phyloP scores from a whole-genome alignment of 2,888 invertebrate genomes.

The Busseola fusca region DNA sequence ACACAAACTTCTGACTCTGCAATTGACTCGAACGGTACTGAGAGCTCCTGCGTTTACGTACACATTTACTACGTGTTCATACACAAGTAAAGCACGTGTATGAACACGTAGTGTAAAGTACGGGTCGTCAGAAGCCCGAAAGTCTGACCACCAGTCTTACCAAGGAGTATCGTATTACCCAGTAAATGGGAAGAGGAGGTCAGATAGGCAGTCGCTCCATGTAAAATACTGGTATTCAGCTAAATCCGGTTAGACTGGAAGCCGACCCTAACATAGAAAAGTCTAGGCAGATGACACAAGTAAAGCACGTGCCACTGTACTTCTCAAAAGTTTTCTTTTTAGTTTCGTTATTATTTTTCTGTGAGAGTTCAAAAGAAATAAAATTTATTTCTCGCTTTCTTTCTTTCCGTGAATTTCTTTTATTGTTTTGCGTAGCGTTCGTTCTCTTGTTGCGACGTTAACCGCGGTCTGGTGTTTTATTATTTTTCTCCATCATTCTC shows the following conservation, averaged over 20 bases:
- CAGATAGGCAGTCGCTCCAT: too few relatives aligned
- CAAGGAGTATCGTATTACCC: too few relatives aligned
- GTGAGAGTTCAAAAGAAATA: not conserved
- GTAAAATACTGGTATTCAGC: too few relatives aligned
- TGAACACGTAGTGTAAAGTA: too few relatives aligned
- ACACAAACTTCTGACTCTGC: not conserved
- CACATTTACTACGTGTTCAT: not conserved
- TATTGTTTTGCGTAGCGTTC: not conserved
- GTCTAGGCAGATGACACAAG: too few relatives aligned
- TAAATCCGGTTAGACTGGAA: too few relatives aligned
- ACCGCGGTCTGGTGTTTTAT: not conserved
- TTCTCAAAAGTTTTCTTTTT: not conserved
- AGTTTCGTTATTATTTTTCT: not conserved
- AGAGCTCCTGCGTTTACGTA: not conserved
- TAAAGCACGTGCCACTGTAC: not conserved
- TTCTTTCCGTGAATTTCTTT: not conserved
- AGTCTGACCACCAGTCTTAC: too few relatives aligned
- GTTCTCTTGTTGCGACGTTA: not conserved
- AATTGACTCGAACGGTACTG: not conserved
- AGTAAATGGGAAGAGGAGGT: too few relatives aligned
- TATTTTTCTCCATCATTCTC: constrained; percentile 8
- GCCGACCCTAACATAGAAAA: too few relatives aligned
- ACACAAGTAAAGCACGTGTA: too few relatives aligned
- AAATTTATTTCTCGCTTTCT: not conserved
- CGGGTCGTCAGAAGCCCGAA: too few relatives aligned